Percentiles rank a stretch among this genome's conserved stretches.
These are phyloP conservation scores for Keiferia lycopersicella DNA, from an alignment of 2,888 invertebrate species.

Conservation along the genomic window DNA sequence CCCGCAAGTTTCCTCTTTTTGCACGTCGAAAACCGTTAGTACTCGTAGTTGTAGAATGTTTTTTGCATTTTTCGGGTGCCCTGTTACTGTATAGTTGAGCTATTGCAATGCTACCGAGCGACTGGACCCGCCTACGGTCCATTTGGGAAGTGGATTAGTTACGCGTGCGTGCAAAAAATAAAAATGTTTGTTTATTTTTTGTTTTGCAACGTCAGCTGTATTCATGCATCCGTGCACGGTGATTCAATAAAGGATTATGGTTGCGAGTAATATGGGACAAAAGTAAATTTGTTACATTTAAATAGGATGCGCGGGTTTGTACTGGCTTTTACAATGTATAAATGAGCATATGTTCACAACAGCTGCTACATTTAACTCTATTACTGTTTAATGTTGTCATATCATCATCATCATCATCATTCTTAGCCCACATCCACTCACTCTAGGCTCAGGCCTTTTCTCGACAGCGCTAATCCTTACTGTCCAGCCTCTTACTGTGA, in stretches of 20 bases:
- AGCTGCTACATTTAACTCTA: too few species aligned
- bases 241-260: background rate
- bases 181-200: constrained; percentile 2
- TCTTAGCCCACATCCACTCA: too few species aligned
- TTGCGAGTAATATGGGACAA: too few species aligned
- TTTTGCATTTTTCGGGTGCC: constrained; percentile 26
- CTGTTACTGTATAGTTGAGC: constrained; percentile 12
- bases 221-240: background rate
- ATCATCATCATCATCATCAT: too few species aligned
- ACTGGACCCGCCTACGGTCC: background rate
- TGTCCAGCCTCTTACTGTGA: too few species aligned
- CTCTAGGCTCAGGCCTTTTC: too few species aligned
- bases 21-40: constrained; percentile 32
- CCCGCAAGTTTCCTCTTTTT: constrained; percentile 46
- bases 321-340: too few species aligned
- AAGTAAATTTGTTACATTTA: too few species aligned
- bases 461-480: too few species aligned
- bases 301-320: too few species aligned
- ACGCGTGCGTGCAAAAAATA: background rate
- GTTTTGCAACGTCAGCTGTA: background rate
- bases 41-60: constrained; percentile 34
- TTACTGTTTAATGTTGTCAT: too few species aligned
- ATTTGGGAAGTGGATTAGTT: background rate
- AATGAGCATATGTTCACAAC: too few species aligned
- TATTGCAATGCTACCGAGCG: background rate